These are phyloP conservation scores for Chloebia gouldiae DNA, from an alignment of 2,113 vertebrate genomes.

Conservation along the genomic window DNA sequence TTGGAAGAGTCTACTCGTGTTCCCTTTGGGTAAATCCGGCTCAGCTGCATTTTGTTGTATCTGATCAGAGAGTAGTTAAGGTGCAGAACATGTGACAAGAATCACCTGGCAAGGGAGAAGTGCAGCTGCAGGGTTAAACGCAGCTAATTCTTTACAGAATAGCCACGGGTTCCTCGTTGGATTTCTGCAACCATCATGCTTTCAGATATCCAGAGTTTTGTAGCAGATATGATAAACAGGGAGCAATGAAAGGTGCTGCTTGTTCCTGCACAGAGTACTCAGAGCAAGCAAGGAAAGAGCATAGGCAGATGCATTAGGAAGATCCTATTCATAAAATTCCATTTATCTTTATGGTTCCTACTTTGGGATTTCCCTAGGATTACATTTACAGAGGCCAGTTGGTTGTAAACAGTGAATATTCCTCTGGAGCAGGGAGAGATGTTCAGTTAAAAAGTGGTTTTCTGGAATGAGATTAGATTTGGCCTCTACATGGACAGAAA, in stretches of 20 bases:
- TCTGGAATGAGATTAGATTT: neutral
- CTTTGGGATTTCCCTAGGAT: neutral
- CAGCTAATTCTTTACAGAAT: neutral
- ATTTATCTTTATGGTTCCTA: neutral
- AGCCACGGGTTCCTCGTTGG: accelerated
- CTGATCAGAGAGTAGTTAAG: constrained; percentile 80
- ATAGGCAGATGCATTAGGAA: neutral
- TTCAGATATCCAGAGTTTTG: neutral
- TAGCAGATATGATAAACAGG: neutral
- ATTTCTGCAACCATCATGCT: neutral
- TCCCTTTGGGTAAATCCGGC: constrained; percentile 97
- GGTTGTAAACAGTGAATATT: neutral
- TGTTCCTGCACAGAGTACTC: neutral
- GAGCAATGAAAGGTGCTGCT: neutral
- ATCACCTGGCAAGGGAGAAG: neutral
- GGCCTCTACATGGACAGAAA: neutral
- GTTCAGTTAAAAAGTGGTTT: neutral
- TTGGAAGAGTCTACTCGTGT: constrained; percentile 97
- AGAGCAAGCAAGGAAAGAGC: neutral
- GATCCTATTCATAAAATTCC: neutral
- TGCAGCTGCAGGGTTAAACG: neutral
- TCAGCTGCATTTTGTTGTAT: constrained; percentile 98
- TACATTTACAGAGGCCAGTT: neutral
- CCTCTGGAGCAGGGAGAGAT: neutral
- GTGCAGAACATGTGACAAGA: neutral